Evolutionary conservation across 2,888 invertebrate species (phyloP).

Genomic region (Rotaria socialis): DNA sequence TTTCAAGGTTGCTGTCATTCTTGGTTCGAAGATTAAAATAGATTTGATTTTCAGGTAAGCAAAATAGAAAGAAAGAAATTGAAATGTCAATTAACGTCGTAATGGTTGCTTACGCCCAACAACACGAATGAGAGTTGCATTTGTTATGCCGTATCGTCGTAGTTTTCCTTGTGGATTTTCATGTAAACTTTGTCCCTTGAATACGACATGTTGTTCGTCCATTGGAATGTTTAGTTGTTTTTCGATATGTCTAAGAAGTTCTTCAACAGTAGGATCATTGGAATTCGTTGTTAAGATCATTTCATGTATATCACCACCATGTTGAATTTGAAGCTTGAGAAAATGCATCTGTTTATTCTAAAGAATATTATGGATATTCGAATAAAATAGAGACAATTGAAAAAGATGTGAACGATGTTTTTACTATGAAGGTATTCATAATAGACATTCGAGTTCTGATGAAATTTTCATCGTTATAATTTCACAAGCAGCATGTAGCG

Average conservation of each 20-base stretch:
- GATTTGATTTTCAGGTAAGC: neutral
- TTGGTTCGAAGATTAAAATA: neutral
- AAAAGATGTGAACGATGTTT: too few species aligned
- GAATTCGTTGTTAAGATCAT: neutral
- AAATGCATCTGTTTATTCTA: constrained; percentile 31
- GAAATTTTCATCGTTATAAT: too few species aligned
- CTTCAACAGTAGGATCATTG: constrained; percentile 40
- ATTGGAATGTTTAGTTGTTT: constrained; percentile 43
- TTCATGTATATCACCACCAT: constrained; percentile 46
- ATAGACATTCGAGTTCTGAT: too few species aligned
- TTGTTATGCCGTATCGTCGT: constrained; percentile 40
- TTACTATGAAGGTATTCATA: too few species aligned
- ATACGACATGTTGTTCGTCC: constrained; percentile 40
- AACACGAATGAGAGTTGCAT: constrained; percentile 39
- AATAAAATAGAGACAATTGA: too few species aligned
- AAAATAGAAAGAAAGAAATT: neutral
- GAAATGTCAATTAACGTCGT: neutral
- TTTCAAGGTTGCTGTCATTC: neutral
- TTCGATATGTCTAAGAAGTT: constrained; percentile 41
- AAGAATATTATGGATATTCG: too few species aligned
- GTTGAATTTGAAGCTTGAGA: constrained; percentile 43
- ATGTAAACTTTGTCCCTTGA: constrained; percentile 46
- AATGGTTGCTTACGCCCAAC: constrained; percentile 40
- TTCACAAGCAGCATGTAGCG: too few species aligned
- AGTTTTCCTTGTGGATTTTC: constrained; percentile 37